Evolutionary conservation across 2,113 vertebrate genomes (phyloP).

Genomic region (Centropristis striata): DNA sequence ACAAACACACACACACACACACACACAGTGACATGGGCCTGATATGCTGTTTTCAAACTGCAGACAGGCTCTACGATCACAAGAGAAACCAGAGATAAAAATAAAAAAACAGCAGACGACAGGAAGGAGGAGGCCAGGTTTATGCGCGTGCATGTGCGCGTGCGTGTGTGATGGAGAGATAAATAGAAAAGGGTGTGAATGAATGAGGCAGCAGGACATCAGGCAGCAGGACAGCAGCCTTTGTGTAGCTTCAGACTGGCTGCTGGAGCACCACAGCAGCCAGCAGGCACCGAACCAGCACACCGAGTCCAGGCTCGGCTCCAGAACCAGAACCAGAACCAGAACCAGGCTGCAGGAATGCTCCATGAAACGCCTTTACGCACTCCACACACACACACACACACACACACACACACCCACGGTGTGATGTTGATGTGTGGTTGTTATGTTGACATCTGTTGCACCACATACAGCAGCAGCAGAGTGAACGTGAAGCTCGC

Average conservation of each 20-base stretch:
- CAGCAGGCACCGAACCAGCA: not conserved
- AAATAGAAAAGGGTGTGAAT: no score
- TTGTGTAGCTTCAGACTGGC: slow-evolving; percentile 1
- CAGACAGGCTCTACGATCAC: not conserved
- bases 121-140: not conserved
- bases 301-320: not conserved
- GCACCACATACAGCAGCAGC: slow-evolving; percentile 8
- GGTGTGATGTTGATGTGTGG: not conserved
- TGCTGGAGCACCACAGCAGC: not conserved
- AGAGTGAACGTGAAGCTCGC: not conserved
- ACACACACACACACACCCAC: not conserved
- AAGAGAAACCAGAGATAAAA: not conserved
- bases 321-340: not conserved
- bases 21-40: not conserved
- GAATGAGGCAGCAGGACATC: not conserved
- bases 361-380: not conserved
- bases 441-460: slow-evolving; percentile 36
- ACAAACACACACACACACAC: not conserved
- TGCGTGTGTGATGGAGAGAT: not conserved
- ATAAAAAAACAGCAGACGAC: slow-evolving; percentile 10
- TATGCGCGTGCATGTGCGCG: not conserved
- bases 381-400: not conserved
- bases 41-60: slow-evolving; percentile 5
- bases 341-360: not conserved
- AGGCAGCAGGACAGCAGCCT: slow-evolving; percentile 21